Percentiles rank a stretch among this genome's conserved stretches.
phyloP scores from a whole-genome alignment of 2,888 invertebrate species.

The Subacronicta megacephala region DNA sequence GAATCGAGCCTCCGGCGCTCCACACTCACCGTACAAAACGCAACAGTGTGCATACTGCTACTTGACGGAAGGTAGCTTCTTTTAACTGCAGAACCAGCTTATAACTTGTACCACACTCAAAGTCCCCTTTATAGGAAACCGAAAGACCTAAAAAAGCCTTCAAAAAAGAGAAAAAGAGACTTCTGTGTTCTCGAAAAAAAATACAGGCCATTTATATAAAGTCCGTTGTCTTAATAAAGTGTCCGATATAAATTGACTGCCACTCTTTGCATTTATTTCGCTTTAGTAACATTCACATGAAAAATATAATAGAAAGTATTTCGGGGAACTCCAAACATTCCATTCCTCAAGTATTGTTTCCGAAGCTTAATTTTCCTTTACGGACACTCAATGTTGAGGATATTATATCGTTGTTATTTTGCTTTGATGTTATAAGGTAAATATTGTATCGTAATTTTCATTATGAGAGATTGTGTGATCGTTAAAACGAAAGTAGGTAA shows the following conservation, averaged over 20 bases:
- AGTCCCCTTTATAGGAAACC: constrained; percentile 49
- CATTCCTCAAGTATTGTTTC: constrained; percentile 26
- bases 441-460: not conserved
- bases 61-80: too few relatives aligned
- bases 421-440: constrained; percentile 26
- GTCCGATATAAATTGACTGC: constrained; percentile 46
- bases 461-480: constrained; percentile 14
- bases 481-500: too few relatives aligned
- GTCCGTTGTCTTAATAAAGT: constrained; percentile 48
- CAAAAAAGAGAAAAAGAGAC: too few relatives aligned
- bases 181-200: constrained; percentile 44
- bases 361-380: constrained; percentile 49
- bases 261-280: constrained; percentile 39
- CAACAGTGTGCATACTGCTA: too few relatives aligned
- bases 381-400: constrained; percentile 19
- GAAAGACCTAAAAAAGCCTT: too few relatives aligned
- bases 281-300: constrained; percentile 32
- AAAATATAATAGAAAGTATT: constrained; percentile 40
- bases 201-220: constrained; percentile 40
- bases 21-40: too few relatives aligned
- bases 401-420: constrained; percentile 8
- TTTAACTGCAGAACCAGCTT: constrained; percentile 4
- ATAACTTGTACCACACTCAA: constrained; percentile 23
- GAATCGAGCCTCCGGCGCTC: too few relatives aligned
- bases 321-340: constrained; percentile 19